Conservation (phyloP, 1,140 invertebrate genomes). For the Zaprionus kolodkinae region DNA sequence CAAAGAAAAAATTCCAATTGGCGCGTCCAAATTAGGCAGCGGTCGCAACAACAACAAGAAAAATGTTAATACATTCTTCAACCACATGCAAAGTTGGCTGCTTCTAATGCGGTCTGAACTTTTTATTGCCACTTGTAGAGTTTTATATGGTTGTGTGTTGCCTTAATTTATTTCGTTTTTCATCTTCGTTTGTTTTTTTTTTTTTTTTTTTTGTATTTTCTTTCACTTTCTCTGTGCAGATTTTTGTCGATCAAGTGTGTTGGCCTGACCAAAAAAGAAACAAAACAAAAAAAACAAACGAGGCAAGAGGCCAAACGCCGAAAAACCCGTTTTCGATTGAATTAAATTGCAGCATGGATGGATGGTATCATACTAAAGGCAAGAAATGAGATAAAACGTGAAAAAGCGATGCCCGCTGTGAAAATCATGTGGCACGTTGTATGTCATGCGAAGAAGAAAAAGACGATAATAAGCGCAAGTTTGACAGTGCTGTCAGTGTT, state of each 20-base stretch:
- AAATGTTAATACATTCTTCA: constrained; percentile 63
- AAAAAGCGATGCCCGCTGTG: constrained; percentile 35
- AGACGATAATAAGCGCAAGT: constrained; percentile 52
- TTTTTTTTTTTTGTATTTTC: constrained; percentile 65
- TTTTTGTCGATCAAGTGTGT: constrained; percentile 77
- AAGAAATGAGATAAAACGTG: constrained; percentile 28
- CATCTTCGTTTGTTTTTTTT: constrained; percentile 25
- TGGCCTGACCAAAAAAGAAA: constrained; percentile 52
- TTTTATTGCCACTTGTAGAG: constrained; percentile 69
- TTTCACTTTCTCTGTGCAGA: constrained; percentile 81
- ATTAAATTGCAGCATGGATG: constrained; percentile 54
- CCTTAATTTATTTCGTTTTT: constrained; percentile 30
- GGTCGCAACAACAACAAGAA: constrained; percentile 29
- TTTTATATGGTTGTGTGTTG: constrained; percentile 42
- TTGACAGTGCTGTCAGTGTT: constrained; percentile 8
- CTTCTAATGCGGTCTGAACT: constrained; percentile 81
- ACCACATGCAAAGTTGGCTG: constrained; percentile 66
- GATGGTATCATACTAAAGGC: constrained; percentile 44
- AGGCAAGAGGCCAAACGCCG: constrained; percentile 42
- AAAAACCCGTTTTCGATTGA: constrained; percentile 76
- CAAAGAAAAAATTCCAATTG: constrained; percentile 71
- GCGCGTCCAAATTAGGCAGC: constrained; percentile 36
- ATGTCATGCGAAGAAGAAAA: constrained; percentile 47
- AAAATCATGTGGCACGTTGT: constrained; percentile 61
- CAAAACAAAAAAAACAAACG: constrained; percentile 10